Conservation (phyloP, 30 jellyfish, hydroid and myxozoan species). For the Rhopilema esculentum region DNA sequence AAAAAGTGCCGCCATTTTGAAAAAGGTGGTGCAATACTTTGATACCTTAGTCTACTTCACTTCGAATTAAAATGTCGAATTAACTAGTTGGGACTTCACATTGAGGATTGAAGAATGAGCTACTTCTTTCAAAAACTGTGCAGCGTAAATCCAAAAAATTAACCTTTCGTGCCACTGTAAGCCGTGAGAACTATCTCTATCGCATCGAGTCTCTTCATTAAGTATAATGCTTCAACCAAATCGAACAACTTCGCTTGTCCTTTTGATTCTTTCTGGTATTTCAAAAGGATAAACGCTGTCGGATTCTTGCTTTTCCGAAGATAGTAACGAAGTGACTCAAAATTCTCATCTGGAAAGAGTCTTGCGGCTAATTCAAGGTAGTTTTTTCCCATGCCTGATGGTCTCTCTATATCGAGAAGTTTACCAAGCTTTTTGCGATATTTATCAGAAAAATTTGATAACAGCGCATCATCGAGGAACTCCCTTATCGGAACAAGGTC, state of each 20-base stretch:
- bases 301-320: slow-evolving; percentile 32
- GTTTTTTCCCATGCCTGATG: slow-evolving; percentile 31
- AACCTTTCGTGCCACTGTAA: slow-evolving; percentile 2
- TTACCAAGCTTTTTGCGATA: slow-evolving; percentile 22
- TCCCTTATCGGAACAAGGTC: slow-evolving; percentile 10
- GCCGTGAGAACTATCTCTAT: slow-evolving; percentile 9
- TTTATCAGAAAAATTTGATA: slow-evolving; percentile 1
- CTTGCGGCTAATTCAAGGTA: slow-evolving; percentile 50
- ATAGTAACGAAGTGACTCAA: not conserved
- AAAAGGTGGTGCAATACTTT: too few relatives aligned
- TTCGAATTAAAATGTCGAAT: too few relatives aligned
- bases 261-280: slow-evolving; percentile 13
- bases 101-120: too few relatives aligned
- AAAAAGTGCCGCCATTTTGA: too few relatives aligned
- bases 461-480: not conserved
- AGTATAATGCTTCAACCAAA: slow-evolving; percentile 15
- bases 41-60: too few relatives aligned
- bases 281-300: slow-evolving; percentile 32
- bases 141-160: not conserved
- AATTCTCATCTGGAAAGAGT: slow-evolving; percentile 34
- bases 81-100: too few relatives aligned
- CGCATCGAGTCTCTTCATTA: slow-evolving; percentile 51
- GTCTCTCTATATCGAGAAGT: slow-evolving; percentile 27
- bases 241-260: slow-evolving; percentile 37
- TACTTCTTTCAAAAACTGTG: too few relatives aligned